Evolutionary conservation across 2,113 vertebrate species (phyloP).

Genomic region (Spilogale gracilis): DNA sequence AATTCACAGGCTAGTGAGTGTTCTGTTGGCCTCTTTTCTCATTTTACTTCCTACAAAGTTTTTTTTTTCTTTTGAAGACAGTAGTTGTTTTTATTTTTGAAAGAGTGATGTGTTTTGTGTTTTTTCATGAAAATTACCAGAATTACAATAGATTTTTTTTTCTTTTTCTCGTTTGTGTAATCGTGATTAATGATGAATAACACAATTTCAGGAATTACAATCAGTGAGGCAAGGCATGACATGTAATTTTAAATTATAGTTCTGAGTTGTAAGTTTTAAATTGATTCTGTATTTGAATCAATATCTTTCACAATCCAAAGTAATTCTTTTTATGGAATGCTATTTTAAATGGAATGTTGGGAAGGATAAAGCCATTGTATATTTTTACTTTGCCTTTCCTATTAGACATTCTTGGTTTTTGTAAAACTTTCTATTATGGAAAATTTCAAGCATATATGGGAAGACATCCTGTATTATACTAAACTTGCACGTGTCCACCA

Average conservation of each 20-base stretch:
- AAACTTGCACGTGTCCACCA: background rate
- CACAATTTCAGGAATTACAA: constrained; percentile 2
- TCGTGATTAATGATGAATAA: background rate
- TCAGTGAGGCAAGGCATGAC: background rate
- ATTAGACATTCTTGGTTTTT: background rate
- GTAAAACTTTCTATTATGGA: background rate
- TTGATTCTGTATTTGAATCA: background rate
- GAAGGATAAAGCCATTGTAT: background rate
- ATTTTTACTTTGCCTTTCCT: background rate
- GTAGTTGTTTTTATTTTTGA: background rate
- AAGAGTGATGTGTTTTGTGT: background rate
- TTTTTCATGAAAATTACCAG: background rate
- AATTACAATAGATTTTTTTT: background rate
- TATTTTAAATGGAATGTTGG: background rate
- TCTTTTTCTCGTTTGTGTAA: background rate
- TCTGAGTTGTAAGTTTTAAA: background rate
- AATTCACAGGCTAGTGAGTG: background rate
- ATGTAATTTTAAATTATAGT: background rate
- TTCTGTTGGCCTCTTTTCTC: background rate
- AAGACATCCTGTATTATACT: background rate
- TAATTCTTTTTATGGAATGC: background rate
- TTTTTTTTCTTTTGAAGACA: background rate
- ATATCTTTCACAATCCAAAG: background rate
- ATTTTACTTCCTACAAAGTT: background rate
- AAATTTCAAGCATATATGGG: background rate